Percentiles rank a stretch among this genome's conserved stretches.
These are phyloP conservation scores for Microcebus jonahi DNA, from an alignment of 2,113 vertebrate species.

Conservation along the genomic window DNA sequence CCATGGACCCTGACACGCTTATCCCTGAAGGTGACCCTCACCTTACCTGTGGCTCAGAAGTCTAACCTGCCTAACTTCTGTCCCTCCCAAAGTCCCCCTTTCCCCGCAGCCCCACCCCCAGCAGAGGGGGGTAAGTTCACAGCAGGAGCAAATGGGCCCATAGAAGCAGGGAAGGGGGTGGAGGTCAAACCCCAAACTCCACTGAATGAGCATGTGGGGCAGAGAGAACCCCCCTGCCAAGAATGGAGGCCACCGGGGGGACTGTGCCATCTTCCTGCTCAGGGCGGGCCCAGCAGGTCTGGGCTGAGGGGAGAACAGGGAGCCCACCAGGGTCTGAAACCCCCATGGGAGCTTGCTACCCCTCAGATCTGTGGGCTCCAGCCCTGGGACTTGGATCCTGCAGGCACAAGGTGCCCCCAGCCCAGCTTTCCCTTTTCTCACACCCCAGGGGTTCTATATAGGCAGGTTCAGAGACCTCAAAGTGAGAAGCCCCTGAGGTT, in stretches of 20 bases:
- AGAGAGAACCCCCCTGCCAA: neutral
- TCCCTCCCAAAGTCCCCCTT: neutral
- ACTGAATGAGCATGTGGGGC: neutral
- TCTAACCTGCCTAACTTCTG: neutral
- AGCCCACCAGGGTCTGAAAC: neutral
- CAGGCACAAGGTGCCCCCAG: accelerated
- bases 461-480: neutral
- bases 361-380: neutral
- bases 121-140: neutral
- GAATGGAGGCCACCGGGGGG: neutral
- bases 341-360: neutral
- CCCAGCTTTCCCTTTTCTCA: neutral
- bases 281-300: neutral
- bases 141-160: neutral
- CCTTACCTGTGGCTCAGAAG: neutral
- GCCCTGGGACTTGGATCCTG: neutral
- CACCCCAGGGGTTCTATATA: accelerated
- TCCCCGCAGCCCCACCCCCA: neutral
- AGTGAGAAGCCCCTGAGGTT: neutral
- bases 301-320: neutral
- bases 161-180: neutral
- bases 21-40: neutral
- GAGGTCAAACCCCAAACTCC: neutral
- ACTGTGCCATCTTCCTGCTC: neutral
- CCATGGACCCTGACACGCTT: accelerated